Conservation (phyloP, 2,113 vertebrate species). For the Lamprotornis superbus region DNA sequence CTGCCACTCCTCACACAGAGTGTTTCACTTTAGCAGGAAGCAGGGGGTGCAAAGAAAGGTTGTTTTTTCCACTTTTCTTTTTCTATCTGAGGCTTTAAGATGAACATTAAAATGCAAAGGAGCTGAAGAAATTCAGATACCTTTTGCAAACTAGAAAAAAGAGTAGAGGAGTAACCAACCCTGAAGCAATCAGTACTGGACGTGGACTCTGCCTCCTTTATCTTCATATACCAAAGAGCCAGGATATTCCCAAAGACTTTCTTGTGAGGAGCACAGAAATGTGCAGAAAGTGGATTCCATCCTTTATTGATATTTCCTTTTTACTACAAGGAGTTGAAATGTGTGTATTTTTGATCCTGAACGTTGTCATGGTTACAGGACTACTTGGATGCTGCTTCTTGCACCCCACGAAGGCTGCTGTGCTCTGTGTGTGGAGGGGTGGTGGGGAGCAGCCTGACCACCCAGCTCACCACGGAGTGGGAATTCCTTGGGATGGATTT, state of each 20-base stretch:
- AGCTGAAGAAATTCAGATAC: not conserved
- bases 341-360: slow-evolving; percentile 32
- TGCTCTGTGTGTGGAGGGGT: not conserved
- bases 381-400: slow-evolving; percentile 10
- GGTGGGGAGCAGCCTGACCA: not conserved
- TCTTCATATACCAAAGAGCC: not conserved
- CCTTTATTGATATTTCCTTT: slow-evolving; percentile 27
- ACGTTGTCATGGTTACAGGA: slow-evolving; percentile 47
- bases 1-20: slow-evolving; percentile 36
- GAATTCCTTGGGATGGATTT: not conserved
- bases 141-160: not conserved
- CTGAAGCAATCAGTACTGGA: not conserved
- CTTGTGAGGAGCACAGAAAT: not conserved
- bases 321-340: slow-evolving; percentile 29
- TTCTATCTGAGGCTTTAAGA: slow-evolving; percentile 14
- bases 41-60: not conserved
- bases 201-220: not conserved
- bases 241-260: slow-evolving; percentile 7
- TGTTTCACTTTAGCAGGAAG: slow-evolving; percentile 40
- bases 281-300: not conserved
- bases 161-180: not conserved
- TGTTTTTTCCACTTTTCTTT: not conserved
- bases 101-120: slow-evolving; percentile 18
- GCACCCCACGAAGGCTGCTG: not conserved
- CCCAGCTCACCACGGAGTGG: not conserved